phyloP scores from a whole-genome alignment of 1,140 invertebrate species.

The Monochamus saltuarius region DNA sequence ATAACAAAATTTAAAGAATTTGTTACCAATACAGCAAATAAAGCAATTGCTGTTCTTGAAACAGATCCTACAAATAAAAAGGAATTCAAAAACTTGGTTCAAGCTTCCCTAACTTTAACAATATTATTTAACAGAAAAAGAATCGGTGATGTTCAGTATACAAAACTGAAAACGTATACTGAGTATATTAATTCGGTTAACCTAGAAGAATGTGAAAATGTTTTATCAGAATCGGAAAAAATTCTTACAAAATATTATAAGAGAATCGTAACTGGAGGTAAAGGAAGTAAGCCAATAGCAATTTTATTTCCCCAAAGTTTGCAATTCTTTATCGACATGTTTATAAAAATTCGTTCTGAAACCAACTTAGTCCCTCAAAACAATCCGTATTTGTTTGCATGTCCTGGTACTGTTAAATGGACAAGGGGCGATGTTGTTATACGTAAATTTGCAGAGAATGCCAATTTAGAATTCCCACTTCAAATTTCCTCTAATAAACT shows the following conservation, averaged over 20 bases:
- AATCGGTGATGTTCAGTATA: conserved; percentile 38
- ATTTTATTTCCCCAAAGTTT: too few species aligned
- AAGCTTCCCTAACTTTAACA: conserved; percentile 27
- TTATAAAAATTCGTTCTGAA: not conserved
- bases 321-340: not conserved
- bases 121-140: conserved; percentile 36
- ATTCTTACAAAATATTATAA: not conserved
- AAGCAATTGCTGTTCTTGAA: conserved; percentile 12
- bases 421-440: too few species aligned
- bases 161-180: conserved; percentile 25
- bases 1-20: conserved; percentile 31
- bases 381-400: too few species aligned
- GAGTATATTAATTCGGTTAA: conserved; percentile 1
- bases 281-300: too few species aligned
- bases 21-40: conserved; percentile 18
- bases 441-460: too few species aligned
- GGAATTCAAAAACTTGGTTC: conserved; percentile 26
- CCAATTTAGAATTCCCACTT: too few species aligned
- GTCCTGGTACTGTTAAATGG: too few species aligned
- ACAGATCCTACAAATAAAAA: conserved; percentile 16
- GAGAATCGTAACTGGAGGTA: too few species aligned
- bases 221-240: conserved; percentile 23
- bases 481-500: not conserved
- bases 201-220: conserved; percentile 24
- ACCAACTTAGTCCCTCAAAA: too few species aligned